Evolutionary conservation across 2,888 invertebrate genomes (phyloP), one percentile per base, ranked within the genome.

Genomic region (Trissolcus japonicus): DNA sequence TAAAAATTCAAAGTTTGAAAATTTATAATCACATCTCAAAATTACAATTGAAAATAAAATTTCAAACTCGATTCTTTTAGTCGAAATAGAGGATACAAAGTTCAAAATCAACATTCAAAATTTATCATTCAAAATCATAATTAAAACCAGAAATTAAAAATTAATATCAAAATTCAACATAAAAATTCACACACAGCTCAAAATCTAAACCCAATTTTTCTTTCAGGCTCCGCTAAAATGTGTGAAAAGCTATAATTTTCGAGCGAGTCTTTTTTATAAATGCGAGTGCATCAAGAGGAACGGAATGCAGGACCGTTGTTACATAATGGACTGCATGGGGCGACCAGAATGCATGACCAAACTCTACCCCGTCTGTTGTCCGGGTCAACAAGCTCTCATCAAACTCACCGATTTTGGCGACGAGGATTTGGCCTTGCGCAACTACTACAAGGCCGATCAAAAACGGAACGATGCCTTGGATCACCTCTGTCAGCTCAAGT

Each of bases 241-340:
- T 0, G 86, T 83, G 55, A 87, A 83, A 56, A 88, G 86, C 69
- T 87, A 80, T 57, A 88, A 90, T 54, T 82, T 90, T 54, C 86
- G 89, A 0, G 81, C 82, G 7, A 86, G 89, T 25, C 53, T 84
- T 17, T 83, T 88, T 79, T 83, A 85, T 61, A 85, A 84, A 69
- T 90, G 90, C 65, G 85, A 88, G 41, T 90, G 90, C 76, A 87
- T 89, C 48, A 87, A 85, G 68, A 84, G 89, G 48, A 89, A 90
- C 74, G 90, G 90, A 1, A 76, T 90, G 14, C 89, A 90, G 75
- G 90, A 89, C 79, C 84, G 87, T 59, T 90, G 89, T 68, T 81
- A 85, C 82, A 83, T 88, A 81, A 81, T 78, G 77, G 83, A 88
- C 19, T 89, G 89, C 50, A 86, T 87, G 86, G 88, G 88, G 11